Base-by-base conservation (phyloP, 1,140 invertebrate species). In the Aphaenogaster ashmeadi region DNA sequence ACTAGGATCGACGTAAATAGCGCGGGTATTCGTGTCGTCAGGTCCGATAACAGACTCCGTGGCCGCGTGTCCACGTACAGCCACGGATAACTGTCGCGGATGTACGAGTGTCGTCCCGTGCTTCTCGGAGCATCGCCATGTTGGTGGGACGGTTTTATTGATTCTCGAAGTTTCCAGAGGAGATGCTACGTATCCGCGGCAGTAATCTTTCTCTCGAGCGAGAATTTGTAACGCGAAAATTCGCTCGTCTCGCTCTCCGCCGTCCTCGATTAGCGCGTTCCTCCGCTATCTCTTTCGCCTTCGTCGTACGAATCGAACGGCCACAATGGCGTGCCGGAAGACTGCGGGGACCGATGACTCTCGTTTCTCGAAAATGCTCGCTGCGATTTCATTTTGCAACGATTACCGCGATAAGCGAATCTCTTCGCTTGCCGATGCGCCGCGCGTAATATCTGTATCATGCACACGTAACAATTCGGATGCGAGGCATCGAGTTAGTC, bases 161-260 rank as follows among this genome's bases (percentile, higher is more conserved):
- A 95, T 95, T 95, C 93, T 93, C 93, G 93, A 94, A 94, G 78
- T 93, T 95, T 95, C 94, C 91, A 86, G 88, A 89, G 91, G 88
- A 88, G 41, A 91, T 7, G 69, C 41, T n/a, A 69, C 11, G 5
- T 27, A 8, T 47, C 9, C 41, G 3, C 72, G 54, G 21, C 13
- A 18, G 8, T 13, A 7, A 21, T 47, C 9, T 11, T 18, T 47
- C 13, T 21, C 15, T 13, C 56, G 13, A n/a, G 5, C 33, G 13
- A 62, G 81, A 47, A 85, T 71, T 41, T 6, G 13, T 18, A 60
- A 11, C 47, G n/a, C 8, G 0, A 9, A 54, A 21, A 80, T 0
- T 47, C 9, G 15, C 4, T 66, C 33, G 8, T 2, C 2, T 33
- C 6, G 1, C 1, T 21, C 2, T 27, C 50, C 47, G 47, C 21